A percentile compares a stretch with the other conserved stretches of the same genome.
Conservation (phyloP, 2,888 invertebrate species). For the Cephus sareptanus region DNA sequence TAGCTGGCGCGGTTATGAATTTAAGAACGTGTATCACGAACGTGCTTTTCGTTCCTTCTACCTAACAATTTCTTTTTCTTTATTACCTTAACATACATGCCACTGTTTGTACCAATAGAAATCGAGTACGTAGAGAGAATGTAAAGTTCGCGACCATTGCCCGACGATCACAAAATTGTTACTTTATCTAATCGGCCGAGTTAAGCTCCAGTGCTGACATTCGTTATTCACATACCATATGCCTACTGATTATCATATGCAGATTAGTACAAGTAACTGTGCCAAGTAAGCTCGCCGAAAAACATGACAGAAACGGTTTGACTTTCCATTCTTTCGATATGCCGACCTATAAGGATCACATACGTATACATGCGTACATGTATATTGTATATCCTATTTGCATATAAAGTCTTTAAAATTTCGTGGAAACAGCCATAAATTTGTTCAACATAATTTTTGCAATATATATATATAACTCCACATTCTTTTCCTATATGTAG, state of each 20-base stretch:
- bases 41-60: neutral
- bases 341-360: neutral
- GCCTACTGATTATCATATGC: neutral
- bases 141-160: neutral
- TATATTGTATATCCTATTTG: neutral
- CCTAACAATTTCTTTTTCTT: neutral
- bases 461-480: neutral
- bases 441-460: neutral
- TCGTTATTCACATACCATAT: neutral
- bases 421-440: neutral
- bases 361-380: neutral
- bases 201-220: neutral
- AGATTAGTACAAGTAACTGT: neutral
- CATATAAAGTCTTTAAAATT: too few species aligned
- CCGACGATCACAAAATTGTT: neutral
- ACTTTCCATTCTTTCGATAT: neutral
- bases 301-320: neutral
- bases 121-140: neutral
- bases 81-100: neutral
- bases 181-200: neutral
- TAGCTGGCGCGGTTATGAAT: conserved; percentile 55
- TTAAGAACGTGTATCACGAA: conserved; percentile 30
- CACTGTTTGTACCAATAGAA: neutral
- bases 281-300: neutral
- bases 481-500: neutral